Evolutionary conservation across 2,888 invertebrate species (phyloP).

Genomic region (Laspeyria flexula): DNA sequence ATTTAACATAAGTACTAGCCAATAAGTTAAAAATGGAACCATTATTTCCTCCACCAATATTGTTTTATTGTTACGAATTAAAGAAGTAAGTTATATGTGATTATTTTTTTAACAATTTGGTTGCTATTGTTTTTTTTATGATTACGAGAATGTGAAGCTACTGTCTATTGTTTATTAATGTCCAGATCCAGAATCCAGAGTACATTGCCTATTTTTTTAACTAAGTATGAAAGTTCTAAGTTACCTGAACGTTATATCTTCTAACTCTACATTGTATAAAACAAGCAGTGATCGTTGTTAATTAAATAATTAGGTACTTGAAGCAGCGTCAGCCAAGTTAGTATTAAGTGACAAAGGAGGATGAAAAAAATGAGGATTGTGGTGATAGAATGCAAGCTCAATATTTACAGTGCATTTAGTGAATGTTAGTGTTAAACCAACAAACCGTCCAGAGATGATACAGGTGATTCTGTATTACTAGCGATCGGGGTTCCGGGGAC

Average conservation of each 20-base stretch:
- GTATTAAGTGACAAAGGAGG: constrained; percentile 31
- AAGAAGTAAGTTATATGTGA: background rate
- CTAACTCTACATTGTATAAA: constrained; percentile 6
- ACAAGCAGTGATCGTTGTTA: constrained; percentile 22
- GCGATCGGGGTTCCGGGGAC: constrained; percentile 62
- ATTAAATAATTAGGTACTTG: too few relatives aligned
- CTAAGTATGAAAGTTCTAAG: too few relatives aligned
- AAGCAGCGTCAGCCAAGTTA: constrained; percentile 47
- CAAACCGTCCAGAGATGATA: constrained; percentile 81
- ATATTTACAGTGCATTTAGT: constrained; percentile 56
- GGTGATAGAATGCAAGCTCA: constrained; percentile 49
- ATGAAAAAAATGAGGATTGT: constrained; percentile 30
- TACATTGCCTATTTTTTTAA: too few relatives aligned
- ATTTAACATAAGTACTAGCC: background rate
- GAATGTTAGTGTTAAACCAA: constrained; percentile 65
- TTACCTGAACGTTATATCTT: background rate
- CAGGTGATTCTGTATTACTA: constrained; percentile 80
- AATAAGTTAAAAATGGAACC: background rate
- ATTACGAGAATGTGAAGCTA: too few relatives aligned
- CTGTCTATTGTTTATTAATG: too few relatives aligned
- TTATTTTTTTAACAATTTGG: too few relatives aligned
- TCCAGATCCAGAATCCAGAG: too few relatives aligned
- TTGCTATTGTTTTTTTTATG: background rate
- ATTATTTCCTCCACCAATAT: constrained; percentile 11
- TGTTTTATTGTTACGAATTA: constrained; percentile 1